Evolutionary conservation across 2,888 invertebrate genomes (phyloP).

Genomic region (Drosophila picticornis): DNA sequence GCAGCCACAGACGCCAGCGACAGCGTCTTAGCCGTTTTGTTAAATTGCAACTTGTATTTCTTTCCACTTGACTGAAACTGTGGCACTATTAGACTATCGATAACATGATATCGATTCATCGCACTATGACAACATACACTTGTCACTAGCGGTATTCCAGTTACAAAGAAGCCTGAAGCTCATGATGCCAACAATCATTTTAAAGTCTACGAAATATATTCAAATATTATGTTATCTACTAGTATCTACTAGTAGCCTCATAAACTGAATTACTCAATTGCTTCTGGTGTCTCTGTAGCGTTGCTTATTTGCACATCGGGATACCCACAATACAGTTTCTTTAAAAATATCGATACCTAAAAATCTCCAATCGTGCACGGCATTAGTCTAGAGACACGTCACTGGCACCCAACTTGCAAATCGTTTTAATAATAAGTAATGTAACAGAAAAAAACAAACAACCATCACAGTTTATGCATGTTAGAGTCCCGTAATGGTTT

Average conservation of each 20-base stretch:
- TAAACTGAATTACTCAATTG: not conserved
- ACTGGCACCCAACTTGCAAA: slow-evolving; percentile 11
- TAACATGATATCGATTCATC: slow-evolving; percentile 14
- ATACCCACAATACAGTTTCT: not conserved
- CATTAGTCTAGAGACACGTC: slow-evolving; percentile 42
- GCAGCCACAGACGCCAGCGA: slow-evolving; percentile 40
- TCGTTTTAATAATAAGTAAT: slow-evolving; percentile 20
- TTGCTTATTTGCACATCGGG: not conserved
- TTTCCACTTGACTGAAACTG: slow-evolving; percentile 36
- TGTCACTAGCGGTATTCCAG: not conserved
- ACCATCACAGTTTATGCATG: not conserved
- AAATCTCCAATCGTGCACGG: not conserved
- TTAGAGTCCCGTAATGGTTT: slow-evolving; percentile 53
- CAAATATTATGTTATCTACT: not conserved
- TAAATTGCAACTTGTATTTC: slow-evolving; percentile 45
- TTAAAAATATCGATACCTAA: slow-evolving; percentile 18
- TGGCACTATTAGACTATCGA: slow-evolving; percentile 38
- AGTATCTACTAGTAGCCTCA: not conserved
- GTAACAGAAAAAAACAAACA: not conserved
- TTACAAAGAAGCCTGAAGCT: not conserved
- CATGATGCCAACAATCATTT: not conserved
- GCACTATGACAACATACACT: slow-evolving; percentile 1
- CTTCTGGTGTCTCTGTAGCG: not conserved
- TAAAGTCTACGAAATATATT: not conserved
- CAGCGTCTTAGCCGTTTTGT: slow-evolving; percentile 47